Conservation (phyloP, 2,113 vertebrate genomes). For the Psettodes erumei region DNA sequence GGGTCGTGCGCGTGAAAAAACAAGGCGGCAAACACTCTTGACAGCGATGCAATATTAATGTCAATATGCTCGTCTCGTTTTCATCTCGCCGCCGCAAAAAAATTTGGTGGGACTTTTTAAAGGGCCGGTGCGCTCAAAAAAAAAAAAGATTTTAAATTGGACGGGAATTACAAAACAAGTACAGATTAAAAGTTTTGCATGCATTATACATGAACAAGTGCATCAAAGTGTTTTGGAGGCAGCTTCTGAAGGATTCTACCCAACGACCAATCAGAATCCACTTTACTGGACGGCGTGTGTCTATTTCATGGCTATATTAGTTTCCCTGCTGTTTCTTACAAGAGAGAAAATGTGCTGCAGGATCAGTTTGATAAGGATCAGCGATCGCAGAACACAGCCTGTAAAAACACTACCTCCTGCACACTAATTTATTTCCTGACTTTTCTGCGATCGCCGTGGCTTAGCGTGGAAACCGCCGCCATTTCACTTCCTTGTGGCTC, state of each 20-base stretch:
- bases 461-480: too few relatives aligned
- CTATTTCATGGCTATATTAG: too few relatives aligned
- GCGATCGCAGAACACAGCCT: neutral
- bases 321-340: neutral
- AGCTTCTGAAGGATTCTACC: too few relatives aligned
- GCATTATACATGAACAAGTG: neutral
- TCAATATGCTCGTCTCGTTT: slow-evolving; percentile 57
- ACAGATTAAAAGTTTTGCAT: neutral
- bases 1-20: slow-evolving; percentile 52
- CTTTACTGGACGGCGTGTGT: too few relatives aligned
- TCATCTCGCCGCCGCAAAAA: slow-evolving; percentile 12
- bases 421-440: too few relatives aligned
- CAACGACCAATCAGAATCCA: too few relatives aligned
- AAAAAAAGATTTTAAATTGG: too few relatives aligned
- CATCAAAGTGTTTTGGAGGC: neutral
- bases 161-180: neutral
- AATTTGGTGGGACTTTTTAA: slow-evolving; percentile 31
- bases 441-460: too few relatives aligned
- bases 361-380: neutral
- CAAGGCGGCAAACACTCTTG: slow-evolving; percentile 61
- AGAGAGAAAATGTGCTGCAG: too few relatives aligned
- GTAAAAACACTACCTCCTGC: too few relatives aligned
- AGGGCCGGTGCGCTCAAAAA: slow-evolving; percentile 4
- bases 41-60: slow-evolving; percentile 75
- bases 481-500: too few relatives aligned